Conservation (phyloP, 2,113 vertebrate genomes). For the Mionectes macconnelli region DNA sequence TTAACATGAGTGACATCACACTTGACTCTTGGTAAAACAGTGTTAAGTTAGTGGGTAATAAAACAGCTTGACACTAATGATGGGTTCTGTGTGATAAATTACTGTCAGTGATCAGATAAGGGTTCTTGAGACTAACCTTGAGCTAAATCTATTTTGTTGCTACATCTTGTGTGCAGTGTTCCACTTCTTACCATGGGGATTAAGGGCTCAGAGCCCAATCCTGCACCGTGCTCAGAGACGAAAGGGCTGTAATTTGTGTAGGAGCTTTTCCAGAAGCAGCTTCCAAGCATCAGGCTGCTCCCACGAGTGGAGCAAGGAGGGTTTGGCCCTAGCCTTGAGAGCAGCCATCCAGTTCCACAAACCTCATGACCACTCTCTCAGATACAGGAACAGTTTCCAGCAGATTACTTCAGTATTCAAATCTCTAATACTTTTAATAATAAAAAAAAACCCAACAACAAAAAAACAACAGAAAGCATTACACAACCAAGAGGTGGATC, state of each 20-base stretch:
- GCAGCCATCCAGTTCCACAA: neutral
- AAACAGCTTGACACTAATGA: conserved; percentile 74
- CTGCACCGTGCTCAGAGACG: neutral
- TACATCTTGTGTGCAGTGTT: conserved; percentile 33
- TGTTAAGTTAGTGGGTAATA: conserved; percentile 70
- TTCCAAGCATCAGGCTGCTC: conserved; percentile 37
- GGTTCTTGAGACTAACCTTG: conserved; percentile 69
- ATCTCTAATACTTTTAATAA: neutral
- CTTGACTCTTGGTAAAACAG: conserved; percentile 70
- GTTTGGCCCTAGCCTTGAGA: neutral
- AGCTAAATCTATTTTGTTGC: conserved; percentile 58
- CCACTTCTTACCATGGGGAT: neutral
- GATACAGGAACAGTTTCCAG: neutral
- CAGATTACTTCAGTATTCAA: conserved; percentile 1
- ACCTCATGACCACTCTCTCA: neutral
- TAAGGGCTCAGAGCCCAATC: conserved; percentile 40
- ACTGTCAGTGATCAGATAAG: conserved; percentile 70
- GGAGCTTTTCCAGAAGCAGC: conserved; percentile 29
- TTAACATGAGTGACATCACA: conserved; percentile 70
- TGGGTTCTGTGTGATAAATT: conserved; percentile 69
- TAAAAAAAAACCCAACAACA: too few relatives aligned
- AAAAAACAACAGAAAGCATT: neutral
- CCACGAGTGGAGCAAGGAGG: neutral
- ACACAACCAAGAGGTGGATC: neutral
- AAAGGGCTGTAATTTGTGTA: neutral